These are phyloP conservation scores for Tipula unca DNA, from an alignment of 2,888 invertebrate species.

Conservation along the genomic window DNA sequence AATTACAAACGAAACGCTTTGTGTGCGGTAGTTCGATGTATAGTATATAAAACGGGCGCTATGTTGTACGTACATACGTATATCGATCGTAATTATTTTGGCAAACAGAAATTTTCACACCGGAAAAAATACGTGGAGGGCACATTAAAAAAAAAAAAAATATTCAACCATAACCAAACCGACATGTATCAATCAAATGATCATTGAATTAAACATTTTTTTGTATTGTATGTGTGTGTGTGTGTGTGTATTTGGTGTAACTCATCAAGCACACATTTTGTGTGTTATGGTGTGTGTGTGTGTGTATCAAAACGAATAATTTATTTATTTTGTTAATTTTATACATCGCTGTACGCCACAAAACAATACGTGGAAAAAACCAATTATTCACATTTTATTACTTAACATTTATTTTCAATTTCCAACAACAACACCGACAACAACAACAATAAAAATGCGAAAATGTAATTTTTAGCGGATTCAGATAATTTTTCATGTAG, in stretches of 20 bases:
- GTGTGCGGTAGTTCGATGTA: not conserved
- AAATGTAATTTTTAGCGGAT: not conserved
- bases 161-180: slow-evolving; percentile 2
- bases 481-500: not conserved
- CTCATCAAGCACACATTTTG: slow-evolving; percentile 1
- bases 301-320: not conserved
- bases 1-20: not conserved
- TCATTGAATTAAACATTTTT: slow-evolving; percentile 3
- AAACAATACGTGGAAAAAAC: not conserved
- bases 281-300: not conserved
- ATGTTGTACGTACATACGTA: not conserved
- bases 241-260: not conserved
- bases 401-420: not conserved
- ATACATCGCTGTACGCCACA: not conserved
- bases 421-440: not conserved
- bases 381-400: slow-evolving; percentile 14
- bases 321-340: not conserved
- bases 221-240: too few species aligned
- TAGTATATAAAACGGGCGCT: not conserved
- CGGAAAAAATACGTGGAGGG: not conserved
- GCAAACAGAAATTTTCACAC: not conserved
- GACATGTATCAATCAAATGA: not conserved
- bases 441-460: not conserved
- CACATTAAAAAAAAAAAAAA: not conserved
- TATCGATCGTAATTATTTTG: not conserved